These are phyloP conservation scores for Sceloporus tristichus DNA, from an alignment of 2,113 vertebrate species.

Conservation along the genomic window DNA sequence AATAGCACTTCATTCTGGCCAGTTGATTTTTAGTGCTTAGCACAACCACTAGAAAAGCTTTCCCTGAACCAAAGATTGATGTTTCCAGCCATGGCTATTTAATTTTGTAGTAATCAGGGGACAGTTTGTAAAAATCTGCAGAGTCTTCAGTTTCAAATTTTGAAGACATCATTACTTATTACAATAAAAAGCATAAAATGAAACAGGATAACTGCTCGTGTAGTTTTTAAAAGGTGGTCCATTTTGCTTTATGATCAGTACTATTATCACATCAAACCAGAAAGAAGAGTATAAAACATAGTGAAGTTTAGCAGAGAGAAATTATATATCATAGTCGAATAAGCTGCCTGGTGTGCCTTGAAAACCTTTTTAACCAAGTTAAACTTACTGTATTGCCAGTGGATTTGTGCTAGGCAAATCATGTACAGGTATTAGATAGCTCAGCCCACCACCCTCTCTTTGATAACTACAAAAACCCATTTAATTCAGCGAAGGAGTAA, in stretches of 20 bases:
- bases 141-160: neutral
- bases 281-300: neutral
- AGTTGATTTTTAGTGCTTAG: neutral
- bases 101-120: neutral
- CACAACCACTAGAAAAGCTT: neutral
- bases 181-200: neutral
- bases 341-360: neutral
- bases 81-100: neutral
- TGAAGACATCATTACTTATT: neutral
- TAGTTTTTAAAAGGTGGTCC: neutral
- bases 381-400: neutral
- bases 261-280: neutral
- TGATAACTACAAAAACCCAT: neutral
- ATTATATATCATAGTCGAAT: neutral
- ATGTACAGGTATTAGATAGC: neutral
- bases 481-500: neutral
- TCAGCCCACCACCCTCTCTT: neutral
- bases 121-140: neutral
- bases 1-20: neutral
- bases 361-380: neutral
- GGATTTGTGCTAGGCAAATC: neutral
- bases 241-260: conserved; percentile 11
- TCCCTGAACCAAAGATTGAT: neutral
- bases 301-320: neutral
- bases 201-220: neutral